Base-by-base conservation (phyloP, 2,113 vertebrate species). In the Lamprotornis superbus region DNA sequence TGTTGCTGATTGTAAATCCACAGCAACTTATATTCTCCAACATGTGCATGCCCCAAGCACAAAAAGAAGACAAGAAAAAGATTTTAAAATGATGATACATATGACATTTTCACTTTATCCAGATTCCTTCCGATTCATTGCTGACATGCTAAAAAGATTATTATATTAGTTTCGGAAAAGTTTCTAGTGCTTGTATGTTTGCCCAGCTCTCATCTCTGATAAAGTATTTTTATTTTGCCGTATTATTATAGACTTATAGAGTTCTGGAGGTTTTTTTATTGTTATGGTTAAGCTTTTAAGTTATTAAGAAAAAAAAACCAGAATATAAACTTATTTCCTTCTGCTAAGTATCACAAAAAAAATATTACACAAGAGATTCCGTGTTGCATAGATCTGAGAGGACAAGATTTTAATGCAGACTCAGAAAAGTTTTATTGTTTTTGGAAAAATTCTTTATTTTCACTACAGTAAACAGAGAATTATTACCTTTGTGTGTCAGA, bases 41-140 rank as follows among this genome's bases (percentile, higher is more conserved):
- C 27, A 52, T 1, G 1, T 49, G 11, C 5, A 27, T 33, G 8
- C 4, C 37, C 3, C 5, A 56, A 53, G 13, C 7, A 31, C 47
- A 42, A 73, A 69, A 90, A 49, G 23, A 70, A 39, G 7, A 37
- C 0, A 5, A n/a, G 2, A 16, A 46, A 53, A 74, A 82, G 14
- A 61, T 40, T 55, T 53, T 35, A 60, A 75, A 18, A 8, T 57
- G 5, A 13, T 56, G 17, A 35, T 27, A 64, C 24, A 5, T 19
- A 42, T 14, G 17, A 46, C 4, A 73, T 73, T 87, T 73, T 37
- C 1, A 39, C 39, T 75, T 85, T 73, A 56, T 73, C 55, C 16
- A 37, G 17, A 24, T 69, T 60, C 12, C 70, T 87, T 92, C 14
- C 7, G 9, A 67, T 60, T 79, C 7, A 14, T 52, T 86, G 8